A percentile compares a stretch with the other conserved stretches of the same genome.
phyloP scores from a whole-genome alignment of 2,888 invertebrate genomes.

The Oxyteleia sp. region DNA sequence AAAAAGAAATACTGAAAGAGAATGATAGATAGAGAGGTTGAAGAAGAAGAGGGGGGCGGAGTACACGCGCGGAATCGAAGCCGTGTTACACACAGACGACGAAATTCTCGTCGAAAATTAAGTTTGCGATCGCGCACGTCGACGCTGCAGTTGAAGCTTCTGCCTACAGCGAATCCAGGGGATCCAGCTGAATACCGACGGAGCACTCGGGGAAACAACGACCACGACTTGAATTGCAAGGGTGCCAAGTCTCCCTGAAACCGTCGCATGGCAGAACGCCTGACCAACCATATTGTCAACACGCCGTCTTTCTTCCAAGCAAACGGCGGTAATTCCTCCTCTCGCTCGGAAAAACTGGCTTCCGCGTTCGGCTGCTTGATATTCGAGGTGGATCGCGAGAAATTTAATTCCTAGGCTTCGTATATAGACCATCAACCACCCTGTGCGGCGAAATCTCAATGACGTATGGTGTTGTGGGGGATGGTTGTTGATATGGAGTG shows the following conservation, averaged over 20 bases:
- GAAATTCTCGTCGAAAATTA: constrained; percentile 50
- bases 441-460: too few species aligned
- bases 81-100: constrained; percentile 29
- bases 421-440: constrained; percentile 49
- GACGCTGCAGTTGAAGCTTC: too few species aligned
- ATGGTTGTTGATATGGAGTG: too few species aligned
- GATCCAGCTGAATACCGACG: constrained; percentile 28
- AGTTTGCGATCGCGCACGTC: constrained; percentile 49
- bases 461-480: too few species aligned
- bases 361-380: constrained; percentile 76
- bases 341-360: not conserved
- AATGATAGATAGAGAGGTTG: too few species aligned
- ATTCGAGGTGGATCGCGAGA: constrained; percentile 80
- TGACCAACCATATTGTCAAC: constrained; percentile 52
- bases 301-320: not conserved
- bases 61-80: constrained; percentile 17
- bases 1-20: too few species aligned
- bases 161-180: constrained; percentile 11
- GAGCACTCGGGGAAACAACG: not conserved
- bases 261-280: constrained; percentile 30
- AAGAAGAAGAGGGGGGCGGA: not conserved
- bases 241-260: constrained; percentile 36
- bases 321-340: not conserved
- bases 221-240: constrained; percentile 11
- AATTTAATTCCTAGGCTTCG: constrained; percentile 85